Evolutionary conservation across 2,113 vertebrate species (phyloP).

Genomic region (Rhynchopsitta pachyrhyncha): DNA sequence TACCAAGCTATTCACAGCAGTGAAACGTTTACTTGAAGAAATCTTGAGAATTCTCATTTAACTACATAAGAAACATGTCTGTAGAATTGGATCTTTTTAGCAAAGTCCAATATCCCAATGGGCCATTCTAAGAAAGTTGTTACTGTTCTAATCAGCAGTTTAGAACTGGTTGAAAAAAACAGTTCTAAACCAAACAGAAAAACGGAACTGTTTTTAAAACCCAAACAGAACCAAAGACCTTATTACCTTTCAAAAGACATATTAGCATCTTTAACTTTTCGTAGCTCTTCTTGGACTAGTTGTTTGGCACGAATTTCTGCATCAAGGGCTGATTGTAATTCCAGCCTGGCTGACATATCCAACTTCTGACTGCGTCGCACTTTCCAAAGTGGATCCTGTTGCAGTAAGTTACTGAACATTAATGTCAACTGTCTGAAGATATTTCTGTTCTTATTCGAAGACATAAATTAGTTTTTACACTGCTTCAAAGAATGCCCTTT

Average conservation of each 20-base stretch:
- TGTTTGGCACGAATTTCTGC: constrained; percentile 96
- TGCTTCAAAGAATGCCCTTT: neutral
- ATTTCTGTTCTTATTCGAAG: neutral
- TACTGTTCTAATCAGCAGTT: neutral
- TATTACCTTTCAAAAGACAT: constrained; percentile 90
- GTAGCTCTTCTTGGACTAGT: constrained; percentile 91
- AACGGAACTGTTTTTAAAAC: neutral
- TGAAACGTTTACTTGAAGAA: neutral
- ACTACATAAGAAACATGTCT: neutral
- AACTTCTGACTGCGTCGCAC: constrained; percentile 95
- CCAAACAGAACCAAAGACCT: neutral
- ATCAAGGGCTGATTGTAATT: constrained; percentile 95
- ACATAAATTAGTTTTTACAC: neutral
- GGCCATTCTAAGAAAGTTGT: neutral
- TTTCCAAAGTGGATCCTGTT: constrained; percentile 95
- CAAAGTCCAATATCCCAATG: neutral
- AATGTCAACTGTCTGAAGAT: neutral
- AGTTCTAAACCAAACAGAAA: neutral
- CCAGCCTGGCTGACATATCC: constrained; percentile 96
- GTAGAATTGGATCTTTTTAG: neutral
- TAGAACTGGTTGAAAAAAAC: neutral
- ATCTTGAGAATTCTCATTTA: neutral
- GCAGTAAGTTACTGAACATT: neutral
- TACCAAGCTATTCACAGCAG: neutral
- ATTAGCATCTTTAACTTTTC: constrained; percentile 87